Evolutionary conservation across 1,140 invertebrate species (phyloP).

Genomic region (Ips nitidus): DNA sequence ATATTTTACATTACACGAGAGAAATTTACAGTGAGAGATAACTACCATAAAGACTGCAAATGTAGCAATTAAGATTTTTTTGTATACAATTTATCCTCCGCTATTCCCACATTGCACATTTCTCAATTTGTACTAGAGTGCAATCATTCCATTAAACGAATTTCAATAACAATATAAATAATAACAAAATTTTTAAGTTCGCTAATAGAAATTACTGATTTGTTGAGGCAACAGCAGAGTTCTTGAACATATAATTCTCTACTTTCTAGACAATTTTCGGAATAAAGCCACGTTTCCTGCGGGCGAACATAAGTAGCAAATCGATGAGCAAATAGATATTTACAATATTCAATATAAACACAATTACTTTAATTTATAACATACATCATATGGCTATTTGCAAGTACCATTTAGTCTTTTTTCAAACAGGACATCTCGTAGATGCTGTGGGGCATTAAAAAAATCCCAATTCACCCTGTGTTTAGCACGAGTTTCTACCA

Average conservation of each 20-base stretch:
- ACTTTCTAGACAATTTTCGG: background rate
- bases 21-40: constrained; percentile 47
- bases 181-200: background rate
- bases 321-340: constrained; percentile 28
- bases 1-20: constrained; percentile 46
- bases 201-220: background rate
- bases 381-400: constrained; percentile 6
- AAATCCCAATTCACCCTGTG: constrained; percentile 24
- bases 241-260: background rate
- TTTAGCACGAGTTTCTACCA: too few relatives aligned
- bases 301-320: constrained; percentile 7
- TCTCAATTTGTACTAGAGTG: constrained; percentile 51
- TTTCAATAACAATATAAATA: constrained; percentile 39
- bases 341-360: constrained; percentile 24
- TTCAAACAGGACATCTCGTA: background rate
- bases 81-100: constrained; percentile 17
- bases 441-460: background rate
- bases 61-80: constrained; percentile 40
- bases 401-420: background rate
- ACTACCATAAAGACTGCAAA: constrained; percentile 46
- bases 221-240: background rate
- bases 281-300: background rate
- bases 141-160: constrained; percentile 38
- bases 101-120: constrained; percentile 30
- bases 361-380: constrained; percentile 10